phyloP scores from a whole-genome alignment of 2,888 invertebrate genomes.

The Coenonympha arcania region DNA sequence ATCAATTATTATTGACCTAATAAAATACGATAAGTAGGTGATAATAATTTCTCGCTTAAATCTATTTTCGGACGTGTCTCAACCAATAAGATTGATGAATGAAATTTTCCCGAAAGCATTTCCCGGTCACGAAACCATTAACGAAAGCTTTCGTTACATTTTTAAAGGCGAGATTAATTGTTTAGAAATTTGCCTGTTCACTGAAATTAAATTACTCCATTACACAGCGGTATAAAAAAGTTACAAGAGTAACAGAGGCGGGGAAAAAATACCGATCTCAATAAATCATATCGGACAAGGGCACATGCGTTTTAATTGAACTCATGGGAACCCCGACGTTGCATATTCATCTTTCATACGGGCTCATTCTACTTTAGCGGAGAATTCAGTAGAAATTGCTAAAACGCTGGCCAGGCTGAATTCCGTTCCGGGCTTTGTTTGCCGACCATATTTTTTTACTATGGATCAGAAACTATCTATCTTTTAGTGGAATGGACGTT shows the following conservation, averaged over 20 bases:
- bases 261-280: conserved; percentile 36
- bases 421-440: conserved; percentile 57
- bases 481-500: neutral
- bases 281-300: conserved; percentile 43
- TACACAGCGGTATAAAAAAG: conserved; percentile 3
- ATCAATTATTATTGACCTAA: too few species aligned
- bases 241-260: conserved; percentile 24
- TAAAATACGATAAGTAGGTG: too few species aligned
- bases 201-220: conserved; percentile 8
- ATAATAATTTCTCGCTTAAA: neutral
- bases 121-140: conserved; percentile 3
- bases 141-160: conserved; percentile 10
- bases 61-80: neutral
- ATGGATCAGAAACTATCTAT: conserved; percentile 31
- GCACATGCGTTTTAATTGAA: conserved; percentile 40
- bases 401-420: conserved; percentile 58
- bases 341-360: conserved; percentile 64
- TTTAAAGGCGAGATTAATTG: conserved; percentile 8
- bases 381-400: conserved; percentile 48
- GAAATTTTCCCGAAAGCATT: neutral
- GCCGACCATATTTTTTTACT: conserved; percentile 59
- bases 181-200: conserved; percentile 6
- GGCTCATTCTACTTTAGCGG: conserved; percentile 47
- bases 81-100: conserved; percentile 2
- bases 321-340: conserved; percentile 37